Conservation (phyloP, 2,113 vertebrate species). For the Ahaetulla prasina region DNA sequence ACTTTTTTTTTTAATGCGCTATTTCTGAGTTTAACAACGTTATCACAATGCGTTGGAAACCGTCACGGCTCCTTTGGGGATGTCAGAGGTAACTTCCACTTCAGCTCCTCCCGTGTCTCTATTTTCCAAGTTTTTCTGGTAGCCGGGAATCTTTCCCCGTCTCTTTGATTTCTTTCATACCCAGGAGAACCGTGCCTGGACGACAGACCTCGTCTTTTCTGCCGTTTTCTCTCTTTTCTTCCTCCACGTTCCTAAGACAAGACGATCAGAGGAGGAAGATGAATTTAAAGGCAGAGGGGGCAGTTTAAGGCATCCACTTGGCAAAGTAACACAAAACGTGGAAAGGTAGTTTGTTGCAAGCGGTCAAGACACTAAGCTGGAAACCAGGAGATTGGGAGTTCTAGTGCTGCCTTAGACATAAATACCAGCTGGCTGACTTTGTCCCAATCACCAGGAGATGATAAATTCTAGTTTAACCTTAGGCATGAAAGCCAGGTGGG, state of each 20-base stretch:
- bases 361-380: neutral
- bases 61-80: no score
- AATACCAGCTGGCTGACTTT: no score
- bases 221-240: neutral
- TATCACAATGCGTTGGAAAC: neutral
- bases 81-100: neutral
- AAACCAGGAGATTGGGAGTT: neutral
- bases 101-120: neutral
- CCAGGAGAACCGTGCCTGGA: neutral
- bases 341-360: neutral
- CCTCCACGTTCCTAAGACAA: neutral
- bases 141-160: neutral
- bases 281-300: neutral
- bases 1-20: neutral
- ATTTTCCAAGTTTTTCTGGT: neutral
- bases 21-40: neutral
- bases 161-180: neutral
- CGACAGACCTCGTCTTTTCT: neutral
- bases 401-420: no score
- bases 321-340: neutral
- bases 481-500: no score
- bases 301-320: neutral
- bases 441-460: no score
- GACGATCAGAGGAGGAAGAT: neutral
- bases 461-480: no score